These are phyloP conservation scores for Aegithalos caudatus DNA, from an alignment of 2,113 vertebrate genomes.

Conservation along the genomic window DNA sequence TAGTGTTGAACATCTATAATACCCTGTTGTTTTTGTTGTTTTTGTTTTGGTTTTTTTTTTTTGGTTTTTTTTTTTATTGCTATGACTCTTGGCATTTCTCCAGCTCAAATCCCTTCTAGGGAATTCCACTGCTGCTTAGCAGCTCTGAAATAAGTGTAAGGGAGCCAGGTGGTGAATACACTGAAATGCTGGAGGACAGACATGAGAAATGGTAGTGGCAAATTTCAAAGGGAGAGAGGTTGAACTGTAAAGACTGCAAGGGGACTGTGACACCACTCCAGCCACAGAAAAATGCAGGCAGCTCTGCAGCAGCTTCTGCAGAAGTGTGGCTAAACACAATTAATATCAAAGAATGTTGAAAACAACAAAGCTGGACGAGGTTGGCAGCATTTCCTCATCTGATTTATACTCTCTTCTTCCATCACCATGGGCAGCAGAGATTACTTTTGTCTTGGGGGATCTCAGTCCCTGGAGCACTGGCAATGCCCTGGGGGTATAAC, in stretches of 20 bases:
- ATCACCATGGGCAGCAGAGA: neutral
- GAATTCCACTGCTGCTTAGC: constrained; percentile 13
- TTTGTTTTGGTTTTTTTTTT: neutral
- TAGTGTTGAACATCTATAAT: neutral
- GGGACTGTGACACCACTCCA: neutral
- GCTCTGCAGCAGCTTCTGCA: neutral
- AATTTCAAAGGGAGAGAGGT: neutral
- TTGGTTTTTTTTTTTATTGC: constrained; percentile 41
- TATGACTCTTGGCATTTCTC: neutral
- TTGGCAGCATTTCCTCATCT: neutral
- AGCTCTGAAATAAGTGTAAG: neutral
- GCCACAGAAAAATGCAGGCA: neutral
- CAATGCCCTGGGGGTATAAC: neutral
- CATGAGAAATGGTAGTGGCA: neutral
- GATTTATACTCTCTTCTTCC: neutral
- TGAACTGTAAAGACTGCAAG: neutral
- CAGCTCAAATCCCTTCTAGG: neutral
- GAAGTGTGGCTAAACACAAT: neutral
- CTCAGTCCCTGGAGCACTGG: neutral
- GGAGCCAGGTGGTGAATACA: neutral
- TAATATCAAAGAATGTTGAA: neutral
- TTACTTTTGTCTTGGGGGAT: neutral
- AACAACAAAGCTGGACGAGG: neutral
- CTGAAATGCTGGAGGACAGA: neutral
- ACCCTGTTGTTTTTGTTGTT: constrained; percentile 5